Conservation (phyloP, 2,888 invertebrate genomes). For the Drosophila imparisetae region DNA sequence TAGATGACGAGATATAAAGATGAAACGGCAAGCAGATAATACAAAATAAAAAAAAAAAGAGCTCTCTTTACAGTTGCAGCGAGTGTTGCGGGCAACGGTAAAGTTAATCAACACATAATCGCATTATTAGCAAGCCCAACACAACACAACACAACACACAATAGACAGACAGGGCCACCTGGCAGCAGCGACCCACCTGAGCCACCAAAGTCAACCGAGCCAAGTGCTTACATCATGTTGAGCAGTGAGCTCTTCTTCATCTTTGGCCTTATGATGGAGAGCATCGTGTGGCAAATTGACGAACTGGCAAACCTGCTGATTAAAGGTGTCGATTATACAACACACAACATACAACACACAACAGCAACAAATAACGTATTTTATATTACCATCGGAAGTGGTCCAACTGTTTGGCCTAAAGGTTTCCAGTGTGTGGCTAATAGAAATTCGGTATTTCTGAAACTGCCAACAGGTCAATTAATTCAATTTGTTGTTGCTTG, state of each 20-base stretch:
- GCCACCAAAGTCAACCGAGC: neutral
- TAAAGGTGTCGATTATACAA: slow-evolving; percentile 31
- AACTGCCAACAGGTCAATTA: slow-evolving; percentile 17
- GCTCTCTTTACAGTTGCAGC: slow-evolving; percentile 43
- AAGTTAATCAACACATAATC: slow-evolving; percentile 72
- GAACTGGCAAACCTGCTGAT: slow-evolving; percentile 7
- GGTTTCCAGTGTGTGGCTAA: too few relatives aligned
- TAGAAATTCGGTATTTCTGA: slow-evolving; percentile 7
- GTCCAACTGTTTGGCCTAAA: slow-evolving; percentile 5
- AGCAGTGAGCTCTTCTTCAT: neutral
- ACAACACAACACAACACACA: slow-evolving; percentile 3
- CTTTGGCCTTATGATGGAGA: slow-evolving; percentile 6
- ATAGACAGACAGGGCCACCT: slow-evolving; percentile 24
- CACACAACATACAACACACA: neutral
- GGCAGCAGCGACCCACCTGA: slow-evolving; percentile 9
- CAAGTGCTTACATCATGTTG: slow-evolving; percentile 17
- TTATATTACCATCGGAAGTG: slow-evolving; percentile 5
- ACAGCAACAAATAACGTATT: neutral
- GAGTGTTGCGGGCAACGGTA: slow-evolving; percentile 50
- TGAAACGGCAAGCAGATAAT: neutral
- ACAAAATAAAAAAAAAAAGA: slow-evolving; percentile 6
- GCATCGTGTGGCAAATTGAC: neutral
- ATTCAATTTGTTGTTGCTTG: neutral
- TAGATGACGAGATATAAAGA: neutral
- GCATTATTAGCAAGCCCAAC: slow-evolving; percentile 63